Percentiles rank a stretch among this genome's conserved stretches.
Conservation (phyloP, 2,888 invertebrate genomes). For the Sesia apiformis region DNA sequence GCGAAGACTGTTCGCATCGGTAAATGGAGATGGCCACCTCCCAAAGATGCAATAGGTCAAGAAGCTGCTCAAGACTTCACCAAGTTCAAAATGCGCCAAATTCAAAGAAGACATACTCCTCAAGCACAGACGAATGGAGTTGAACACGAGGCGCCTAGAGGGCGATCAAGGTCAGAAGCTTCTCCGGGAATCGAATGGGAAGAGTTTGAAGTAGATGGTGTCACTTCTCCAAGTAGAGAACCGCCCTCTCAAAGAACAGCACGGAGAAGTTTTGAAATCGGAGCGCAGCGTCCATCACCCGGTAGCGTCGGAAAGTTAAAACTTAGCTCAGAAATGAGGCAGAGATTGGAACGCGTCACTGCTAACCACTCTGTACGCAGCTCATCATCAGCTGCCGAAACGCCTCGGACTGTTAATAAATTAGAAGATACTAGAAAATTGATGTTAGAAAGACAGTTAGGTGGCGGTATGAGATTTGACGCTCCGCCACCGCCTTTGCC, state of each 20-base stretch:
- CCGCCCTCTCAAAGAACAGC: slow-evolving; percentile 57
- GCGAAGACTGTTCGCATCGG: slow-evolving; percentile 96
- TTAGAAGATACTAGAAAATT: slow-evolving; percentile 89
- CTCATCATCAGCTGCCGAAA: slow-evolving; percentile 81
- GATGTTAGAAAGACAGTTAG: slow-evolving; percentile 89
- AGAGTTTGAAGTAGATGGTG: slow-evolving; percentile 84
- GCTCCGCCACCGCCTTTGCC: slow-evolving; percentile 80
- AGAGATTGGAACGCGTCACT: slow-evolving; percentile 90
- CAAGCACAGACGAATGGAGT: slow-evolving; percentile 69
- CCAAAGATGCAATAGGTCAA: slow-evolving; percentile 79
- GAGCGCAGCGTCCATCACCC: slow-evolving; percentile 86
- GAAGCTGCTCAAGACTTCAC: slow-evolving; percentile 87
- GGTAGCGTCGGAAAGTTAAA: slow-evolving; percentile 93
- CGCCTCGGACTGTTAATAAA: slow-evolving; percentile 83
- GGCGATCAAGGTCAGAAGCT: slow-evolving; percentile 57
- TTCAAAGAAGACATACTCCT: slow-evolving; percentile 86
- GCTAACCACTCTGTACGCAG: slow-evolving; percentile 91
- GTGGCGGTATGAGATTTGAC: slow-evolving; percentile 78
- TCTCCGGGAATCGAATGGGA: slow-evolving; percentile 85
- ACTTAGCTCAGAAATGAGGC: slow-evolving; percentile 93
- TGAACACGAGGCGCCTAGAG: slow-evolving; percentile 54
- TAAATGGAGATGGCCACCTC: slow-evolving; percentile 97
- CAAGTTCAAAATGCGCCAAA: slow-evolving; percentile 91
- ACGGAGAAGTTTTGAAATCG: slow-evolving; percentile 84
- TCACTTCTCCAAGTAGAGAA: slow-evolving; percentile 47